Conservation (phyloP, 2,797 vertebrate species). For the Centroberyx gerrardi region DNA sequence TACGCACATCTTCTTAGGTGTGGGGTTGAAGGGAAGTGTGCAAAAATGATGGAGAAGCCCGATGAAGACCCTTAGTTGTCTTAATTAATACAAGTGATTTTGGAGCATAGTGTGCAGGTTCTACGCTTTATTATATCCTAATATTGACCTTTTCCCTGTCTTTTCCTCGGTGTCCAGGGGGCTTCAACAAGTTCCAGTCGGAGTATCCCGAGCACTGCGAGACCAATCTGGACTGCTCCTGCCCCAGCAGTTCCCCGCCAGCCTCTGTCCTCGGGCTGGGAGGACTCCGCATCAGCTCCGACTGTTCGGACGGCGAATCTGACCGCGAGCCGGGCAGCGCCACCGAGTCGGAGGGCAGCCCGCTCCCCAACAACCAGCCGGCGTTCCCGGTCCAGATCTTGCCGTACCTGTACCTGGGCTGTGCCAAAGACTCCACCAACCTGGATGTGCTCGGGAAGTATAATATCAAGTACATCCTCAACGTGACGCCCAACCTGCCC, state of each 20-base stretch:
- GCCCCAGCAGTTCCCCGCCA: slow-evolving; percentile 93
- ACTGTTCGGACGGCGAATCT: slow-evolving; percentile 96
- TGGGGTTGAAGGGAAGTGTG: too few species aligned
- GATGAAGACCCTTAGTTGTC: too few species aligned
- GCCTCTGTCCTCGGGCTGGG: slow-evolving; percentile 93
- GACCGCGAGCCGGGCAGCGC: slow-evolving; percentile 97
- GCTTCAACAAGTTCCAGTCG: slow-evolving; percentile 97
- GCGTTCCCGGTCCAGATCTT: slow-evolving; percentile 99
- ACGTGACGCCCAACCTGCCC: slow-evolving; percentile 98
- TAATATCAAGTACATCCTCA: slow-evolving; percentile 98
- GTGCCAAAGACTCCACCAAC: slow-evolving; percentile 98
- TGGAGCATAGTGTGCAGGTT: too few species aligned
- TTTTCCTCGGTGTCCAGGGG: slow-evolving; percentile 75
- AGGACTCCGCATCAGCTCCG: slow-evolving; percentile 95
- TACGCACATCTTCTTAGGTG: too few species aligned
- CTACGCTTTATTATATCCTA: background rate
- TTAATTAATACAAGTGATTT: too few species aligned
- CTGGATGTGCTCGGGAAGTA: slow-evolving; percentile 96
- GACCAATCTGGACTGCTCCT: slow-evolving; percentile 94
- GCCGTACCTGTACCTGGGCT: slow-evolving; percentile 97
- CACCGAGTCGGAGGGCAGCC: slow-evolving; percentile 96
- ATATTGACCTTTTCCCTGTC: background rate
- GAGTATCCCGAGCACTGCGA: slow-evolving; percentile 97
- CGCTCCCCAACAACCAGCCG: slow-evolving; percentile 93
- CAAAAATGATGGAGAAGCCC: too few species aligned